Base-by-base conservation (phyloP, 2,797 vertebrate genomes). In the Neosilurus hyrtlii region DNA sequence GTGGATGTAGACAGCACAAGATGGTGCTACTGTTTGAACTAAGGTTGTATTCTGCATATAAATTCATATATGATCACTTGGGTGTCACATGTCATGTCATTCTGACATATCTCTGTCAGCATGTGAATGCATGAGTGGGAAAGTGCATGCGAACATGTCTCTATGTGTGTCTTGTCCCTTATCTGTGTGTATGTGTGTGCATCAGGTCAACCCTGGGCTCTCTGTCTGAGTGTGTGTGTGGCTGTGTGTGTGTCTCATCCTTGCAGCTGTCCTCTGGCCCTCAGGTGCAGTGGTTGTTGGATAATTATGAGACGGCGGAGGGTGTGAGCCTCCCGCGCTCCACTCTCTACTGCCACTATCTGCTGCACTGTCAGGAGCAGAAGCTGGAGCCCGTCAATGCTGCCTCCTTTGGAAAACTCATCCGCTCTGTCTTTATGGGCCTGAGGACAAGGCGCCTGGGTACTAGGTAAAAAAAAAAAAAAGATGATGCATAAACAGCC, bases 251-350 rank as follows among this genome's bases (percentile, higher is more conserved):
- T 92, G 93, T 91, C 91, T 94, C 90, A 94, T 89, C 90, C 91
- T 90, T 88, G 89, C 89, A 93, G 92, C 89, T 89, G 18, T 91
- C 88, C 88, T 89, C 88, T 85, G 80, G 87, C 89, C 85, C 81
- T 26, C 92, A 98, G 97, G 97, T 98, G 87, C 97, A 98, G 94
- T 98, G 97, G 97, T 96, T 98, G 89, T 93, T 98, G 92, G 97
- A 98, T 89, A 98, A 98, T 93, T 98, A 98, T 74, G 97, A 98
- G 92, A 97, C 96, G 0, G 97, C 96, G 0, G 97, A 98, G 92
- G 97, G 97, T 18, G 97, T 98, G 88, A 97, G 96, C 91, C 94
- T 98, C 86, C 97, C 97, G 0, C 95, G 97, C 74, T 97, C 96
- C 89, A 97, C 97, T 22, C 96, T 98, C 59, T 98, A 98, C 93